These are phyloP conservation scores for Syngnathus scovelli DNA, from an alignment of 2,113 vertebrate species.

Conservation along the genomic window DNA sequence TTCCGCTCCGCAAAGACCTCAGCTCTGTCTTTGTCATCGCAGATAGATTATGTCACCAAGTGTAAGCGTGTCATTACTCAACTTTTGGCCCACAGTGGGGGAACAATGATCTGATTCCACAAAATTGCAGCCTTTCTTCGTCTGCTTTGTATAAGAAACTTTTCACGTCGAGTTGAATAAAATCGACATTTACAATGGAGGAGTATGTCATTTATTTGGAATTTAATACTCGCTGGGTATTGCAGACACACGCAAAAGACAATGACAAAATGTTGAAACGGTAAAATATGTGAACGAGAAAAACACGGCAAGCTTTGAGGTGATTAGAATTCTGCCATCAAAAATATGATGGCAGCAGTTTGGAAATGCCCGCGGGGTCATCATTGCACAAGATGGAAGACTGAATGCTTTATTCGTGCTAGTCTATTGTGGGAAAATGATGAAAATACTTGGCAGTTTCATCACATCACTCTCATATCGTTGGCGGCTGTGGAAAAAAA, in stretches of 20 bases:
- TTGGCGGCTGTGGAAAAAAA: background rate
- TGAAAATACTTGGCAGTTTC: constrained; percentile 7
- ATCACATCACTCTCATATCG: background rate
- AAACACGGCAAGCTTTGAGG: constrained; percentile 30
- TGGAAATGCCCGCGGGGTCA: constrained; percentile 24
- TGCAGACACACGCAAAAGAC: constrained; percentile 16
- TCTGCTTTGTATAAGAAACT: background rate
- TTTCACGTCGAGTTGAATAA: constrained; percentile 18
- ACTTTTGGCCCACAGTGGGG: constrained; percentile 8
- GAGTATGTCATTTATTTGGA: background rate
- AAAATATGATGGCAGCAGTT: constrained; percentile 26
- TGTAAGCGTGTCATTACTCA: constrained; percentile 24
- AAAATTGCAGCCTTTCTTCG: background rate
- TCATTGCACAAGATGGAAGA: constrained; percentile 10
- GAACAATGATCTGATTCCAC: constrained; percentile 8
- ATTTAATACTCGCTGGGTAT: background rate
- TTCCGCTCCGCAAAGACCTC: constrained; percentile 22
- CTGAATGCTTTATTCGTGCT: background rate
- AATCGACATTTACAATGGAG: background rate
- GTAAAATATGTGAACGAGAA: constrained; percentile 16
- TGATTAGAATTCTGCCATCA: constrained; percentile 29
- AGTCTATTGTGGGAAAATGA: background rate
- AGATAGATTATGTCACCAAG: constrained; percentile 30
- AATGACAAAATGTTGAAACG: constrained; percentile 43
- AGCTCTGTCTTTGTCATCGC: constrained; percentile 10